Evolutionary conservation across 2,797 vertebrate genomes (phyloP).

Genomic region (Percopsis omiscomaycus): DNA sequence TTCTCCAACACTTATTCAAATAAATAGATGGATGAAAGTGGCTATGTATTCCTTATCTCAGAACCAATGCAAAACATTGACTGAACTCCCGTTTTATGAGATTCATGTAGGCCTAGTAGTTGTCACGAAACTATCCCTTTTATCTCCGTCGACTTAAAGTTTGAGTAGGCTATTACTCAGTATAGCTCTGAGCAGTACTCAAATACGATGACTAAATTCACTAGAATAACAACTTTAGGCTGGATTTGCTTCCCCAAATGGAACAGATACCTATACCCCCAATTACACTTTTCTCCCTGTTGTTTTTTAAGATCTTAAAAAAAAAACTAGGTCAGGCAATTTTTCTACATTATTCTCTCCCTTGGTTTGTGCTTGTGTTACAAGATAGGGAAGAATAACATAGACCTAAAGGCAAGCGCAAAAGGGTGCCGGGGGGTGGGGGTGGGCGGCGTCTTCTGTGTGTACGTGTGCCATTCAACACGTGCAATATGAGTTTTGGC

Average conservation of each 20-base stretch:
- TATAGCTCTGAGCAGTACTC: too few species aligned
- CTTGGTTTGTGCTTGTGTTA: neutral
- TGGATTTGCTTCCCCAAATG: too few species aligned
- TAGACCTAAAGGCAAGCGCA: neutral
- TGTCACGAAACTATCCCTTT: too few species aligned
- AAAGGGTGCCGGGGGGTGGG: neutral
- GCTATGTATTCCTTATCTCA: neutral
- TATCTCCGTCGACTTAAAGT: too few species aligned
- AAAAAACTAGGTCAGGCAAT: neutral
- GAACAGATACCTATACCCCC: too few species aligned
- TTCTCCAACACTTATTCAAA: neutral
- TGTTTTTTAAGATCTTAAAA: neutral
- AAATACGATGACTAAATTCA: too few species aligned
- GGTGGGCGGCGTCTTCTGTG: neutral
- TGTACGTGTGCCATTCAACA: constrained; percentile 45
- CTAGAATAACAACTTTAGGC: too few species aligned
- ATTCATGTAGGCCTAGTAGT: too few species aligned
- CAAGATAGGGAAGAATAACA: neutral
- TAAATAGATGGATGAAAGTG: constrained; percentile 4
- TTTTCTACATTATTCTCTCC: constrained; percentile 6
- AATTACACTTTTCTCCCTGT: neutral
- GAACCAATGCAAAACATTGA: neutral
- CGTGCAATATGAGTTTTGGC: constrained; percentile 53
- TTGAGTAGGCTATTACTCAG: too few species aligned
- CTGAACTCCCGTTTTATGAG: too few species aligned